A percentile compares a stretch with the other conserved stretches of the same genome.
These are phyloP conservation scores for Diachasmimorpha longicaudata DNA, from an alignment of 1,140 invertebrate species.

Conservation along the genomic window DNA sequence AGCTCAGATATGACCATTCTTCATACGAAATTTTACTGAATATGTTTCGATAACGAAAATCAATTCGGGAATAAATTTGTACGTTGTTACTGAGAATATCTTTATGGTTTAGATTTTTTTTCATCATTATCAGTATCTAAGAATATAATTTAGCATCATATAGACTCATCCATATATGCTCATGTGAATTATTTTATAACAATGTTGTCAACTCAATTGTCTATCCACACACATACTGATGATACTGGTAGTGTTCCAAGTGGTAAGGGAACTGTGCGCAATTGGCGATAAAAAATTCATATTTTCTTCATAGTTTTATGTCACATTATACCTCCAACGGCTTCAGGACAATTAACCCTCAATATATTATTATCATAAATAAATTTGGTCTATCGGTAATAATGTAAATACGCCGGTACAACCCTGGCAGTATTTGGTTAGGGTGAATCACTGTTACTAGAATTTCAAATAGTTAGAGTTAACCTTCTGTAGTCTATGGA, in stretches of 20 bases:
- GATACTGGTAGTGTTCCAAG: neutral
- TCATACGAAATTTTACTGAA: neutral
- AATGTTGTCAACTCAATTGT: neutral
- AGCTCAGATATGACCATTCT: neutral
- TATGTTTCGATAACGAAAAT: neutral
- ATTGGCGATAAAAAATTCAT: neutral
- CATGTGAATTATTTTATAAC: neutral
- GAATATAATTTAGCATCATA: neutral
- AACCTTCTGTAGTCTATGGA: too few relatives aligned
- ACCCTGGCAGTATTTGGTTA: slow-evolving; percentile 62
- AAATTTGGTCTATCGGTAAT: slow-evolving; percentile 65
- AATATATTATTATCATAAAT: slow-evolving; percentile 65
- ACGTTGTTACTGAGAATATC: neutral
- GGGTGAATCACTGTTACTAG: slow-evolving; percentile 49
- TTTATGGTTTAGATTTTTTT: neutral
- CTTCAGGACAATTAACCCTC: neutral
- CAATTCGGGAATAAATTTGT: neutral
- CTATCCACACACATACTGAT: neutral
- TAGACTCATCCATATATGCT: neutral
- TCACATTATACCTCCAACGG: neutral
- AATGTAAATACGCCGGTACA: slow-evolving; percentile 61
- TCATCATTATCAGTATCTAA: neutral
- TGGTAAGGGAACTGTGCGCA: neutral
- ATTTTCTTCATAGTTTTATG: neutral
- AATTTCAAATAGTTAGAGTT: slow-evolving; percentile 26